Evolutionary conservation across 2,113 vertebrate species (phyloP), one percentile per base, ranked within the genome.

Genomic region (Neofelis nebulosa): DNA sequence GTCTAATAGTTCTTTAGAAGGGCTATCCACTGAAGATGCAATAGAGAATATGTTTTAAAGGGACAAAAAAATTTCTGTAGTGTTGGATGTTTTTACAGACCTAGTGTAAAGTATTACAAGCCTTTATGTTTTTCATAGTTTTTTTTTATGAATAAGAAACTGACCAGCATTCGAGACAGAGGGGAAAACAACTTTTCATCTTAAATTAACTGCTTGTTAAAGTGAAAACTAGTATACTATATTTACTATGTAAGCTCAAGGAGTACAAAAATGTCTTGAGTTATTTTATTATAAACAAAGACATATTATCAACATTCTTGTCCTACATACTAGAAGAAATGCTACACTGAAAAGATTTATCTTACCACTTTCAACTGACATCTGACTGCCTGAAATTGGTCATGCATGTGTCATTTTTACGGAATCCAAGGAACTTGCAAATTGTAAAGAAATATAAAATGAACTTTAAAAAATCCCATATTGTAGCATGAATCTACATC

Each of bases 141-240:
- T 94, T 82, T 95, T 94, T 50, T n/a, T 71, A 68, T 31, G 66
- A 69, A 50, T 85, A 81, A 63, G 38, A 95, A 93, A 93, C 9
- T 92, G n/a, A 76, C 38, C 11, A 45, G 10, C 87, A 94, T 78
- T 97, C 76, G 48, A 95, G 48, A 73, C 71, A 89, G 45, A 93
- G 6, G 29, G 25, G 3, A 31, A 95, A 91, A 91, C 57, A 91
- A 38, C 31, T 95, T 93, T 89, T 92, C 78, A 91, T 50, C 31
- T 92, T 91, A 38, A 84, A 94, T 82, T 97, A 97, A 86, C 66
- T 86, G 29, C 81, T 86, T 87, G 68, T 41, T 27, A 91, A 94
- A 88, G 41, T 92, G 15, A 89, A 92, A 87, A 45, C 41, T 52
- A 31, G 3, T 48, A 65, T 12, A 66, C 7, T 73, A 55, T 84